These are phyloP conservation scores for Ophonus ardosiacus DNA, from an alignment of 2,888 invertebrate genomes.

Conservation along the genomic window DNA sequence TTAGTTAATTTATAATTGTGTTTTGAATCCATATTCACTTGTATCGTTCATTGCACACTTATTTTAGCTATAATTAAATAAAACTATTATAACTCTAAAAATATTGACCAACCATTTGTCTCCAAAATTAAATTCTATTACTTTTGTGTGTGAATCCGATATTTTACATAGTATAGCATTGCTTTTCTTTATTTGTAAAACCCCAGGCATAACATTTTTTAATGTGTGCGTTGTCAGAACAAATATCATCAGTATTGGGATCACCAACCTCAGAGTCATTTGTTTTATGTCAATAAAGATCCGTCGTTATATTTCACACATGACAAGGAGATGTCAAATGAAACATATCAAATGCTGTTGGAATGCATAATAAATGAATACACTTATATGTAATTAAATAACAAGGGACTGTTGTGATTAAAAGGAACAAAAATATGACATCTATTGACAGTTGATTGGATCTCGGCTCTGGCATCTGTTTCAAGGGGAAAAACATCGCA, in stretches of 20 bases:
- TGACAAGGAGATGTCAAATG: constrained; percentile 20
- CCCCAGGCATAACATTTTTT: background rate
- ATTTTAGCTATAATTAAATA: too few species aligned
- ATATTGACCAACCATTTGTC: background rate
- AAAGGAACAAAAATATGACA: constrained; percentile 16
- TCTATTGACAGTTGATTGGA: constrained; percentile 1
- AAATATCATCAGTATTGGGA: constrained; percentile 8
- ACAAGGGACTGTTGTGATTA: constrained; percentile 3
- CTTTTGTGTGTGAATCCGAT: background rate
- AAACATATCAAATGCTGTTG: constrained; percentile 5
- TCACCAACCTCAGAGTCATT: background rate
- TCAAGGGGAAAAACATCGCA: background rate
- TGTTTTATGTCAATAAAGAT: constrained; percentile 42
- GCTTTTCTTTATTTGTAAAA: constrained; percentile 1
- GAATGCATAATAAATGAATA: constrained; percentile 36
- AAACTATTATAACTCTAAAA: too few species aligned
- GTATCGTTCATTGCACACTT: too few species aligned
- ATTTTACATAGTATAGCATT: background rate
- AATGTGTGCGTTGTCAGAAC: constrained; percentile 7
- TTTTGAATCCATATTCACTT: too few species aligned
- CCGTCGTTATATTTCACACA: constrained; percentile 11
- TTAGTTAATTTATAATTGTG: too few species aligned
- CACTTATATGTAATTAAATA: constrained; percentile 22
- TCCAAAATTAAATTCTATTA: background rate
- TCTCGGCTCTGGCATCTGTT: background rate